Evolutionary conservation across 2,888 invertebrate species (phyloP).

Genomic region (Stratiomys singularior): DNA sequence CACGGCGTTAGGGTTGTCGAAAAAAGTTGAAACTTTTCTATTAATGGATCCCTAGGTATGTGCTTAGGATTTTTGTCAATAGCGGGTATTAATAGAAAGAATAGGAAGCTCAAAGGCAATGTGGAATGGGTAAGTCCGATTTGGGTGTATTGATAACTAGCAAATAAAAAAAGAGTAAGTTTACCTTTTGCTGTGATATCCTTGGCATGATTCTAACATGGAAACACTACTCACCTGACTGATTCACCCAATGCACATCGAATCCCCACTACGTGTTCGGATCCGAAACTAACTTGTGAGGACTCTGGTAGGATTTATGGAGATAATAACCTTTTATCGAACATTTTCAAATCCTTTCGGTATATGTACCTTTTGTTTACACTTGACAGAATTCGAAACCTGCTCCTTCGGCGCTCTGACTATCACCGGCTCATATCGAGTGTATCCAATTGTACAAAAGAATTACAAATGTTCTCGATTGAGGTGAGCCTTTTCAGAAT

Average conservation of each 20-base stretch:
- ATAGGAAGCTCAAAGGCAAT: too few species aligned
- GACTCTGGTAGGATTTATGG: conserved; percentile 40
- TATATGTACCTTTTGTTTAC: conserved; percentile 33
- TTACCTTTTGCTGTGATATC: too few species aligned
- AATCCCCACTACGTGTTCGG: neutral
- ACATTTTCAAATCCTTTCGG: conserved; percentile 23
- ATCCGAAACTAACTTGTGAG: conserved; percentile 8
- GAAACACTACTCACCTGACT: neutral
- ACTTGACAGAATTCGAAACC: conserved; percentile 32
- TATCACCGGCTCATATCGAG: conserved; percentile 24
- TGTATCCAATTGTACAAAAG: conserved; percentile 41
- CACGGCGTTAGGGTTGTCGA: neutral
- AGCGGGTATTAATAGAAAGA: too few species aligned
- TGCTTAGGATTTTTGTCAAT: too few species aligned
- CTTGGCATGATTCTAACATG: neutral
- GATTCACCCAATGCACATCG: neutral
- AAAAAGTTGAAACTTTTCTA: too few species aligned
- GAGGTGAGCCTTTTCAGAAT: conserved; percentile 34
- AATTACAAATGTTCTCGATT: conserved; percentile 36
- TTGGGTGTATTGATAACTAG: too few species aligned
- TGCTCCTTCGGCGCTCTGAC: neutral
- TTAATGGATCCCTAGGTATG: too few species aligned
- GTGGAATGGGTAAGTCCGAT: too few species aligned
- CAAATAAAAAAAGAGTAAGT: too few species aligned
- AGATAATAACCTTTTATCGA: conserved; percentile 36